Conservation (phyloP, 2,888 invertebrate genomes). For the Aporophyla nigra region DNA sequence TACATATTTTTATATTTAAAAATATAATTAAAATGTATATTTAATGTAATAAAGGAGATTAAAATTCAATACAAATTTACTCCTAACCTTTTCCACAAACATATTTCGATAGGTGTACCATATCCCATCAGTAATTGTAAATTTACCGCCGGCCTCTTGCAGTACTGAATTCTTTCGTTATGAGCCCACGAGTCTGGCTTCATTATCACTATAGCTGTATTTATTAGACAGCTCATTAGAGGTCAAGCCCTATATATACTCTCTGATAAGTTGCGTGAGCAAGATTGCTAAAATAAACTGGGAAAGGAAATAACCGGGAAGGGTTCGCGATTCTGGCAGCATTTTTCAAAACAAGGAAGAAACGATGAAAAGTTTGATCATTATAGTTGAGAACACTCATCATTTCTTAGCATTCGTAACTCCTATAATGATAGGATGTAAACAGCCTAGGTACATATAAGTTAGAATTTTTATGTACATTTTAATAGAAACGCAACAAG, state of each 20-base stretch:
- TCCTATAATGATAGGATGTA: no score
- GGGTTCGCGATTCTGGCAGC: no score
- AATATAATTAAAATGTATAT: no score
- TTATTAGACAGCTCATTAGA: constrained; percentile 28
- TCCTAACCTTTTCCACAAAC: background rate
- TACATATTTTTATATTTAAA: no score
- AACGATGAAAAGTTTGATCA: no score
- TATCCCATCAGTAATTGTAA: background rate
- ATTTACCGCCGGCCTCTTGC: background rate
- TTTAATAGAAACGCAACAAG: background rate
- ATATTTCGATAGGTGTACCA: background rate
- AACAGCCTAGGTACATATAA: no score
- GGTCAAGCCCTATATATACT: constrained; percentile 7
- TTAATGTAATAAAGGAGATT: background rate
- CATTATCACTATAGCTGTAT: constrained; percentile 20
- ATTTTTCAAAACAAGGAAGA: no score
- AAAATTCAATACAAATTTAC: background rate
- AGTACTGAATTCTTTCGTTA: constrained; percentile 16
- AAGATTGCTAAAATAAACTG: constrained; percentile 1
- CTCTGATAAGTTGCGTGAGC: background rate
- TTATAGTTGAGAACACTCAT: no score
- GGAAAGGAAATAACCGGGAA: no score
- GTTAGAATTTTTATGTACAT: no score
- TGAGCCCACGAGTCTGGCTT: constrained; percentile 8
- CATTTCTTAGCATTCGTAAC: no score